A percentile compares a stretch with the other conserved stretches of the same genome.
Evolutionary conservation across 2,888 invertebrate genomes (phyloP).

Genomic region (Chrysolina oricalcia): DNA sequence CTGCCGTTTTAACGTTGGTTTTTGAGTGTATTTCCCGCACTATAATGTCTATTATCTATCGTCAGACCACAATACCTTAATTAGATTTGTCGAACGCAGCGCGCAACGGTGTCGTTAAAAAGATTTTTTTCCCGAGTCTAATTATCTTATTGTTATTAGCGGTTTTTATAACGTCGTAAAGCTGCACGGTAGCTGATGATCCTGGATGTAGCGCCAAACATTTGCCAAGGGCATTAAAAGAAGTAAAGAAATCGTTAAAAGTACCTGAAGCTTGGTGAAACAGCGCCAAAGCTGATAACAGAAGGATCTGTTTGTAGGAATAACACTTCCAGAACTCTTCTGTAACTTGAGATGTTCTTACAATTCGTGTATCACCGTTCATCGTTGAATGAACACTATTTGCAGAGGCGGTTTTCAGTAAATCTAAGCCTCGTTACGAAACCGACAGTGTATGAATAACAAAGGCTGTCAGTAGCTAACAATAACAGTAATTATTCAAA

Average conservation of each 20-base stretch:
- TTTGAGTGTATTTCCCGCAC: conserved; percentile 30
- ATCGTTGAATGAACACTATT: too few species aligned
- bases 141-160: conserved; percentile 63
- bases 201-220: conserved; percentile 30
- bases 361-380: too few species aligned
- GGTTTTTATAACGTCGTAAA: conserved; percentile 60
- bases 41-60: conserved; percentile 31
- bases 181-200: conserved; percentile 57
- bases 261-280: background rate
- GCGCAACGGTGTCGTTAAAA: conserved; percentile 46
- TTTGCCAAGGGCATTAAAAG: conserved; percentile 24
- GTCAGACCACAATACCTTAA: conserved; percentile 34
- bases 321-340: too few species aligned
- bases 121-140: conserved; percentile 54
- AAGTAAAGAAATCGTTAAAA: background rate
- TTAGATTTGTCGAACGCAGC: conserved; percentile 38
- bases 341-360: too few species aligned
- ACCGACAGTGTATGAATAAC: too few species aligned
- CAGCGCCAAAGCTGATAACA: too few species aligned
- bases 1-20: conserved; percentile 37
- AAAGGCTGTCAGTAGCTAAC: too few species aligned
- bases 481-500: too few species aligned
- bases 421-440: too few species aligned
- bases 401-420: too few species aligned
- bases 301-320: too few species aligned